These are phyloP conservation scores for Triplophysa dalaica DNA, from an alignment of 2,113 vertebrate genomes.

Conservation along the genomic window DNA sequence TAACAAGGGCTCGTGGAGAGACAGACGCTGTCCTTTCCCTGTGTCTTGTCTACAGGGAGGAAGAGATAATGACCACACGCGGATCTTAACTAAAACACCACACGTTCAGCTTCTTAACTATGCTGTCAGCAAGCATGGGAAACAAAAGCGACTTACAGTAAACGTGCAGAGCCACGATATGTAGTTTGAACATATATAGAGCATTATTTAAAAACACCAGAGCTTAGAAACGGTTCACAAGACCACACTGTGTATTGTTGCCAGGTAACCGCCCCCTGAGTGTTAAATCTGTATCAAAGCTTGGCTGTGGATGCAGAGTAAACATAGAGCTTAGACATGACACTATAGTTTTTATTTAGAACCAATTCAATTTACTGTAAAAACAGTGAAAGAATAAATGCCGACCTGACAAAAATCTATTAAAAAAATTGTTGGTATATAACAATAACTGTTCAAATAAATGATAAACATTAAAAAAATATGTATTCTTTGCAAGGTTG, in stretches of 20 bases:
- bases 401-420: too few species aligned
- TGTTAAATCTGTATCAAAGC: not conserved
- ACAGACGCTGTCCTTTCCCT: not conserved
- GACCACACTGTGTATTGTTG: constrained; percentile 8
- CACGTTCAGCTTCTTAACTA: constrained; percentile 10
- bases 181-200: not conserved
- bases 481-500: too few species aligned
- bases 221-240: not conserved
- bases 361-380: too few species aligned
- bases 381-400: too few species aligned
- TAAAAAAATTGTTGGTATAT: too few species aligned
- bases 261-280: constrained; percentile 2
- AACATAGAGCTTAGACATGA: not conserved
- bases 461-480: too few species aligned
- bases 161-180: not conserved
- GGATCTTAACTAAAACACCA: constrained; percentile 36
- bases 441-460: too few species aligned
- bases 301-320: not conserved
- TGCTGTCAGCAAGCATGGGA: not conserved
- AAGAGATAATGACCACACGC: constrained; percentile 30
- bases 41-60: constrained; percentile 1
- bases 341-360: too few species aligned
- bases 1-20: constrained; percentile 4
- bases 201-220: not conserved
- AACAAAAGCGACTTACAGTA: not conserved